These are phyloP conservation scores for Hylaeus anthracinus DNA, from an alignment of 1,140 invertebrate genomes.

Conservation along the genomic window DNA sequence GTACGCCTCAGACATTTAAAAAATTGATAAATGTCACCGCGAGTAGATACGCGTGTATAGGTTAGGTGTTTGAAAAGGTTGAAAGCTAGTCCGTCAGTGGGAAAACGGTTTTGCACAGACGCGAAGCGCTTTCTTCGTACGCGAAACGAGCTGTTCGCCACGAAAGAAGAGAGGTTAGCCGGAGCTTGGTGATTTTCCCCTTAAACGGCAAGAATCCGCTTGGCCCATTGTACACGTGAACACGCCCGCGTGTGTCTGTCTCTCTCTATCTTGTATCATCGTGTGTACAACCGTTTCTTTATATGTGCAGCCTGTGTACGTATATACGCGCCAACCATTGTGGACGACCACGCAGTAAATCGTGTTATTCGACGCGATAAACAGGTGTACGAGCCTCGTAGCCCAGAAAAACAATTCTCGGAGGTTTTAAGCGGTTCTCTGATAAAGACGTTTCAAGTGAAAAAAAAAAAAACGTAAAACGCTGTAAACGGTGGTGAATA, in stretches of 20 bases:
- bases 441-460: not conserved
- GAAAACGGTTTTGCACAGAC: too few species aligned
- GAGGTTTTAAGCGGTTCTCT: not conserved
- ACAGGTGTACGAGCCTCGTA: conserved; percentile 47
- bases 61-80: too few species aligned
- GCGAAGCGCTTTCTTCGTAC: too few species aligned
- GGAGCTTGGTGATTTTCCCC: too few species aligned
- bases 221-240: conserved; percentile 28
- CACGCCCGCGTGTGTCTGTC: conserved; percentile 32
- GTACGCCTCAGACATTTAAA: too few species aligned
- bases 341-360: conserved; percentile 61
- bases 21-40: too few species aligned
- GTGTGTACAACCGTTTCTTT: conserved; percentile 34
- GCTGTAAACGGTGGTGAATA: conserved; percentile 24
- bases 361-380: conserved; percentile 58
- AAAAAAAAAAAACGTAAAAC: not conserved
- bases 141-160: too few species aligned
- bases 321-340: conserved; percentile 57
- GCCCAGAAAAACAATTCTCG: conserved; percentile 14
- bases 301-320: conserved; percentile 18
- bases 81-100: too few species aligned
- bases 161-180: too few species aligned
- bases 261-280: conserved; percentile 15
- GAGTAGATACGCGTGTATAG: too few species aligned
- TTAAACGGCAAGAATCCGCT: too few species aligned